Conservation (phyloP, 2,888 invertebrate genomes). For the Amiota communis region DNA sequence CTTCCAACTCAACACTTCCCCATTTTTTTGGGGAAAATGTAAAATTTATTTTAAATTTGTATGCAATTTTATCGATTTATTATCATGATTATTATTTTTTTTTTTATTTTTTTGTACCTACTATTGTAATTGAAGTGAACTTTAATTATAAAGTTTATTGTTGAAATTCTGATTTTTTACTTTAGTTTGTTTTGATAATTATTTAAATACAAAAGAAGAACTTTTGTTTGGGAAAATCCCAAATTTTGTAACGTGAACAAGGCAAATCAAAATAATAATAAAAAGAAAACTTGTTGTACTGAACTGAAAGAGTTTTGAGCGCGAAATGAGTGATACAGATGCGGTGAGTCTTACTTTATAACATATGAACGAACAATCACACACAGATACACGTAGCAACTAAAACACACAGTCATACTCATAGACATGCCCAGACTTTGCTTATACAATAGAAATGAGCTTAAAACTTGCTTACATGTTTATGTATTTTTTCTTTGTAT, state of each 20-base stretch:
- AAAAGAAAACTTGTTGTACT: not conserved
- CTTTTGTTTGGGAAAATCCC: conserved; percentile 24
- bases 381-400: not conserved
- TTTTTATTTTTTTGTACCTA: conserved; percentile 53
- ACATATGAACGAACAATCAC: not conserved
- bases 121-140: not conserved
- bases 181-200: not conserved
- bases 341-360: conserved; percentile 52
- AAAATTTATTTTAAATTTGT: conserved; percentile 10
- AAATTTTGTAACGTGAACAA: not conserved
- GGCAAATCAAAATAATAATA: not conserved
- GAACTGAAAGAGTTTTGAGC: conserved; percentile 10
- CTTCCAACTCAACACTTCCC: not conserved
- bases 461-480: conserved; percentile 36
- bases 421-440: not conserved
- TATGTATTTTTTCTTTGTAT: not conserved
- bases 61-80: conserved; percentile 25
- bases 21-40: not conserved
- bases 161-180: conserved; percentile 3
- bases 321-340: conserved; percentile 59
- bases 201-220: not conserved
- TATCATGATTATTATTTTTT: no score
- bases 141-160: conserved; percentile 23
- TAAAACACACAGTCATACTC: not conserved
- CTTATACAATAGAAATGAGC: not conserved